These are phyloP conservation scores for Hormaphis cornu DNA, from an alignment of 1,140 invertebrate genomes.

Conservation along the genomic window DNA sequence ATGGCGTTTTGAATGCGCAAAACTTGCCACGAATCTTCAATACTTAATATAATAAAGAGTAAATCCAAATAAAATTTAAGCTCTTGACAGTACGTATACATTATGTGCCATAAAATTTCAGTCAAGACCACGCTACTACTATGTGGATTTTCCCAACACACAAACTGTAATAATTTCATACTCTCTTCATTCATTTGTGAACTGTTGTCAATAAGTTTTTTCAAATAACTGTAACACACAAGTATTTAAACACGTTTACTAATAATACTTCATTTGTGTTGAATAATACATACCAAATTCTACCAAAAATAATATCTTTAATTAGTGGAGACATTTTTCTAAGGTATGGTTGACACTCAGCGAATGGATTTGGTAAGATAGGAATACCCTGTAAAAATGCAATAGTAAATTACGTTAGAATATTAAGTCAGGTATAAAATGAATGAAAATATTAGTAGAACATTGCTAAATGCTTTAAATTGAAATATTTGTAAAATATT, in stretches of 20 bases:
- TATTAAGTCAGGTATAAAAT: neutral
- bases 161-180: conserved; percentile 77
- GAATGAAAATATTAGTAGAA: neutral
- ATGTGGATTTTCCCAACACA: conserved; percentile 92
- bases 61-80: conserved; percentile 84
- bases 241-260: conserved; percentile 28
- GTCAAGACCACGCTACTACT: conserved; percentile 79
- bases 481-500: too few species aligned
- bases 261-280: neutral
- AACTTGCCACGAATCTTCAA: conserved; percentile 93
- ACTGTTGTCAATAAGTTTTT: conserved; percentile 90
- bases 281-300: conserved; percentile 21
- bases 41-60: conserved; percentile 70
- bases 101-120: conserved; percentile 88
- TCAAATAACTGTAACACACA: conserved; percentile 74
- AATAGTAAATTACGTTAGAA: neutral
- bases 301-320: conserved; percentile 24
- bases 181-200: conserved; percentile 84
- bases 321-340: conserved; percentile 32
- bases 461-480: too few species aligned
- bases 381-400: conserved; percentile 7
- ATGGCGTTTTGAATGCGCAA: conserved; percentile 85
- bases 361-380: conserved; percentile 30
- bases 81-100: conserved; percentile 90
- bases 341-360: conserved; percentile 29